Base-by-base conservation (phyloP, 2,113 vertebrate species). In the Ceyx cyanopectus region DNA sequence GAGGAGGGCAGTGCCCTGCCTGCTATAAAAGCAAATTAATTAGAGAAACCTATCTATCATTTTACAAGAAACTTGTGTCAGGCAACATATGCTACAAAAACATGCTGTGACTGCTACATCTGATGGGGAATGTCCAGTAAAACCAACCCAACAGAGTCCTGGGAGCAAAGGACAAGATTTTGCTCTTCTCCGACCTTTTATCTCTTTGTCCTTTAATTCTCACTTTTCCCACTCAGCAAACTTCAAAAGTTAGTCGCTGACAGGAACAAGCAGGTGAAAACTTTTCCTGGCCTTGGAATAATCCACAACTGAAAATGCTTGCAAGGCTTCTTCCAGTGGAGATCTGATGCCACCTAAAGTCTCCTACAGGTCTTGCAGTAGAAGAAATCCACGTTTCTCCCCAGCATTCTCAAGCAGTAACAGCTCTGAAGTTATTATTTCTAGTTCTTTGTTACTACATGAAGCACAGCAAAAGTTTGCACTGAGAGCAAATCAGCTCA, bases 321-420 rank as follows among this genome's bases (percentile, higher is more conserved):
- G 5, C 0, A 5, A 63, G 58, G 12, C n/a, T 61, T 85, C 30
- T 75, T 73, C 23, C 2, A 2, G 56, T 91, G 65, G 92, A 94
- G 12, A 22, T 92, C 70, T 95, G 61, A 89, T 93, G 97, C 96
- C 97, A 95, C 80, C 97, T 97, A 94, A 89, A 86, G 97, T 79
- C 73, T 93, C 58, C n/a, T 74, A 29, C 51, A 73, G 46, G 89
- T 34, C 77, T 87, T 95, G 93, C 97, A 93, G 43, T 26, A 40
- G 43, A 53, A 86, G 7, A 73, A 88, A 66, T 43, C 5, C 1
- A 45, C 26, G 21, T 27, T 62, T 81, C 34, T 34, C 14, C 18
- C 67, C 63, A 48, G 60, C 53, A 56, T 67, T 87, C 87, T 73
- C 24, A 69, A 84, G 73, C 83, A 60, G 27, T 26, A 61, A 69